These are phyloP conservation scores for Solenopsis fugax DNA, from an alignment of 1,140 invertebrate genomes.

Conservation along the genomic window DNA sequence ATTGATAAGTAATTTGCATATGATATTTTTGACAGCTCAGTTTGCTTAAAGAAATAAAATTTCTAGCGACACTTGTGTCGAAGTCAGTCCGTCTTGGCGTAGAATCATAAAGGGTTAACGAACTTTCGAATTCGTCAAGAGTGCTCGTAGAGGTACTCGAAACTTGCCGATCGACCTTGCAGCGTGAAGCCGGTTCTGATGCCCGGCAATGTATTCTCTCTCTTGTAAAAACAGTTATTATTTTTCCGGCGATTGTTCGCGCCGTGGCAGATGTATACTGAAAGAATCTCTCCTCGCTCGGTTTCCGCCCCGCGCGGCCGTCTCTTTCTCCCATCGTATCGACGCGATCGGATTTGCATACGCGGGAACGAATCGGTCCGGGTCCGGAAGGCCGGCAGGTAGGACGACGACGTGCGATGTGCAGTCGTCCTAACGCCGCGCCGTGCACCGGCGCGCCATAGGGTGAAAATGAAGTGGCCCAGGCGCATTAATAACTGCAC, in stretches of 20 bases:
- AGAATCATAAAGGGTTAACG: conserved; percentile 29
- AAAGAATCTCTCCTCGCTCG: conserved; percentile 72
- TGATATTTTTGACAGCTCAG: neutral
- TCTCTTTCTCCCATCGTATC: conserved; percentile 49
- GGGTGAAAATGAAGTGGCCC: conserved; percentile 84
- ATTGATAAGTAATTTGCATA: neutral
- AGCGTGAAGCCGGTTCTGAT: conserved; percentile 72
- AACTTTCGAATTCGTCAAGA: conserved; percentile 24
- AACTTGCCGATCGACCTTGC: conserved; percentile 46
- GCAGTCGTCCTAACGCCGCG: conserved; percentile 59
- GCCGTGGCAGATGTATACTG: conserved; percentile 81
- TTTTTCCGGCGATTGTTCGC: conserved; percentile 83
- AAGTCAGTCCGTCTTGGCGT: conserved; percentile 3
- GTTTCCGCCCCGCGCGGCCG: conserved; percentile 47
- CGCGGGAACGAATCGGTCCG: conserved; percentile 80
- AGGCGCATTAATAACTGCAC: conserved; percentile 83
- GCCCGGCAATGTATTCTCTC: conserved; percentile 77
- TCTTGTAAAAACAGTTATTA: conserved; percentile 84
- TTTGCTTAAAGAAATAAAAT: conserved; percentile 2
- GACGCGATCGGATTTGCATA: conserved; percentile 81
- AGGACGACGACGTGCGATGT: conserved; percentile 79
- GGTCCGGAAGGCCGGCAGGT: conserved; percentile 80
- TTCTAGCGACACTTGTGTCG: neutral
- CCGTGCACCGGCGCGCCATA: conserved; percentile 58
- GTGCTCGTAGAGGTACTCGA: conserved; percentile 37